Conservation (phyloP, 2,888 invertebrate species). For the Lysandra bellargus region DNA sequence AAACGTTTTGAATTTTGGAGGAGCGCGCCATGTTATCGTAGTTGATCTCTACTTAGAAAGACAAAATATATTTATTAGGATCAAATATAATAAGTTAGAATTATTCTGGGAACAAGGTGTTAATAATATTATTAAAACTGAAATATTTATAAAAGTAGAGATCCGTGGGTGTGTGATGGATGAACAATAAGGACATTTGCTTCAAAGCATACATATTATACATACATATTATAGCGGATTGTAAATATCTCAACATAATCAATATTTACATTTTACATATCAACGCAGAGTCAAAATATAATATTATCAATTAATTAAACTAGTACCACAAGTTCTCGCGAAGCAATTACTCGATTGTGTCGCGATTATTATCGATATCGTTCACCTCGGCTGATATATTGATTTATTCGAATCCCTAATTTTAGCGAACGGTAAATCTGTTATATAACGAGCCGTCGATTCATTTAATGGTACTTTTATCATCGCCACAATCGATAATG, state of each 20-base stretch:
- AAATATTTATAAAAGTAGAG: too few species aligned
- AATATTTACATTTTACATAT: background rate
- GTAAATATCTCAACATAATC: background rate
- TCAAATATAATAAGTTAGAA: too few species aligned
- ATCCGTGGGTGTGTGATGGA: too few species aligned
- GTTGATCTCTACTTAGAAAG: too few species aligned
- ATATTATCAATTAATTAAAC: background rate
- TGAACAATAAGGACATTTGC: too few species aligned
- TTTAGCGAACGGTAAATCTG: conserved; percentile 38
- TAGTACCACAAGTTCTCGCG: background rate
- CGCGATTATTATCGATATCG: background rate
- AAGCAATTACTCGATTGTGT: background rate
- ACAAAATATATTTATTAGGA: too few species aligned
- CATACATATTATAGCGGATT: too few species aligned
- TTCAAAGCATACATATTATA: too few species aligned
- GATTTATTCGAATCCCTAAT: conserved; percentile 29
- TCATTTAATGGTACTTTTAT: conserved; percentile 64
- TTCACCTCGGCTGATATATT: conserved; percentile 25
- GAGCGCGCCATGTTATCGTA: too few species aligned
- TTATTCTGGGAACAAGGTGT: too few species aligned
- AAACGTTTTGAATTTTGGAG: too few species aligned
- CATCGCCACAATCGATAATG: conserved; percentile 64
- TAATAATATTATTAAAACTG: too few species aligned
- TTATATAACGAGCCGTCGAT: conserved; percentile 39
- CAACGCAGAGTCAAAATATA: background rate